Evolutionary conservation across 2,888 invertebrate species (phyloP), one percentile per base, ranked within the genome.

Genomic region (Parascotia fuliginaria): DNA sequence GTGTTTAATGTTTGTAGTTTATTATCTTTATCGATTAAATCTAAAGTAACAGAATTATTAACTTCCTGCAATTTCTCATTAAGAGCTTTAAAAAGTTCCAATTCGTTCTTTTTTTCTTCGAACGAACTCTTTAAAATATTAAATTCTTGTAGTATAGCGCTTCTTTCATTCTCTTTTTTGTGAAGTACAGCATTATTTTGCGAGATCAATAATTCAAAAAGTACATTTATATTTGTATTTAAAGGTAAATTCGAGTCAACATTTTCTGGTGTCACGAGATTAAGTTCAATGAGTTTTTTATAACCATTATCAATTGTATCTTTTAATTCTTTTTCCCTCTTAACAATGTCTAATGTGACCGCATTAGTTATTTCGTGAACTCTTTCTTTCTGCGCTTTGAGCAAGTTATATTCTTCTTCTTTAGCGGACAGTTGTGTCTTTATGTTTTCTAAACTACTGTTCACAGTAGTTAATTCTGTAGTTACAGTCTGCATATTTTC

Each of bases 301-400:
- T 73, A 84, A 33, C 77, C 72, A 22, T 75, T 67, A 27, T 36
- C 58, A 9, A 89, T 67, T n/a, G 70, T 67, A 33, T 76, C 70
- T n/a, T 58, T 65, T 14, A 86, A 59, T 33, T 80, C 77, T 53
- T 83, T 52, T 54, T 90, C 88, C 65, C 75, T 87, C 43, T 70
- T 71, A 3, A 88, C 66, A 12, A 91, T 78, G 46, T 90, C 86
- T 41, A 87, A 55, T 4, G 88, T 89, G 0, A 91, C 85, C 13
- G 85, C 83, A 29, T 77, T 81, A 60, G 70, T 83, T 44, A 92
- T 87, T 73, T 90, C 87, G 9, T 81, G 71, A 6, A 87, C 71
- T 59, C 56, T 84, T 31, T 84, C 82, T 50, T 87, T 90, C 62
- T 88, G 79, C 12, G 57, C 60, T 52, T 77, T 74, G 2, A 92